Percentiles rank a stretch among this genome's conserved stretches.
phyloP scores from a whole-genome alignment of 2,113 vertebrate genomes.

The Hippolais icterina region DNA sequence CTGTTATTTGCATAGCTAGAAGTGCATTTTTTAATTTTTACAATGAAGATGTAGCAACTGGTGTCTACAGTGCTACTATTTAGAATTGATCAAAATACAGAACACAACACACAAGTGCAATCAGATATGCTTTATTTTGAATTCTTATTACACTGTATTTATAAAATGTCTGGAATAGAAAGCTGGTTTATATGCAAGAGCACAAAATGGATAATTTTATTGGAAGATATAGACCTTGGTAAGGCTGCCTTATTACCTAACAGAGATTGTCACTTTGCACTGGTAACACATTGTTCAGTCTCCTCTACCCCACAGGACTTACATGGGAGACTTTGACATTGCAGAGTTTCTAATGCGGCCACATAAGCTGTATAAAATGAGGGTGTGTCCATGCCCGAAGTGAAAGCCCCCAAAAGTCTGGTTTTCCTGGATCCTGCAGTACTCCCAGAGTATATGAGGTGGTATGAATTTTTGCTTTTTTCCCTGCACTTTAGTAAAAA shows the following conservation, averaged over 20 bases:
- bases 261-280: neutral
- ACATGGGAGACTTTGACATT: neutral
- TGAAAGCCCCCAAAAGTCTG: neutral
- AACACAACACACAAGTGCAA: neutral
- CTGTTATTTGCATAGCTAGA: neutral
- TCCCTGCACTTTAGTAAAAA: neutral
- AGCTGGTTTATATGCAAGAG: conserved; percentile 1
- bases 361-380: neutral
- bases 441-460: neutral
- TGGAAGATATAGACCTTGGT: neutral
- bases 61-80: neutral
- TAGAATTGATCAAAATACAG: neutral
- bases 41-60: neutral
- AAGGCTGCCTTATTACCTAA: neutral
- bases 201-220: conserved; percentile 13
- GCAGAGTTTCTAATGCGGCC: neutral
- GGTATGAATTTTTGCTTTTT: neutral
- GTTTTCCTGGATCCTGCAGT: neutral
- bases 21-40: neutral
- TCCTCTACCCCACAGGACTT: neutral
- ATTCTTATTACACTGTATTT: conserved; percentile 38
- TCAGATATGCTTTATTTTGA: conserved; percentile 67
- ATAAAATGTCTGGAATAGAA: conserved; percentile 13
- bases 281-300: neutral
- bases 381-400: neutral